Conservation (phyloP, 2,797 vertebrate species). For the Thripadectes ignobilis region DNA sequence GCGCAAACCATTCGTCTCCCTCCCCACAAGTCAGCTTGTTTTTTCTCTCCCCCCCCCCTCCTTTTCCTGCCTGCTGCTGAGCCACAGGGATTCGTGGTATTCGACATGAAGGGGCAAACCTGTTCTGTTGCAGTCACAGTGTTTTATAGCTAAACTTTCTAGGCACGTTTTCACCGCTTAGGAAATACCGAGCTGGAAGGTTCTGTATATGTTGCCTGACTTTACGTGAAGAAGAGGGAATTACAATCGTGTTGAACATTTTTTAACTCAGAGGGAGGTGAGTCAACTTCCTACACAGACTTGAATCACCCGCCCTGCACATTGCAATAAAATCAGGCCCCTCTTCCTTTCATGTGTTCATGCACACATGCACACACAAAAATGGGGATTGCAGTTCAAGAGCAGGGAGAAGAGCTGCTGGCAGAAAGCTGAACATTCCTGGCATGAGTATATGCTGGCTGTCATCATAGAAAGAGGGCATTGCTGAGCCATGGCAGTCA, state of each 20-base stretch:
- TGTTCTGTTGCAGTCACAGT: background rate
- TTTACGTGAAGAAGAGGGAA: constrained; percentile 5
- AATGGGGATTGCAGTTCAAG: background rate
- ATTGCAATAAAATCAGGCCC: background rate
- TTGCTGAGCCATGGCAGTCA: background rate
- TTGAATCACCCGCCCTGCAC: constrained; percentile 3
- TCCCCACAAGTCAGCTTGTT: background rate
- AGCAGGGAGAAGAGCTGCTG: background rate
- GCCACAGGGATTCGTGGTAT: background rate
- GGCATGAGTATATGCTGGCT: background rate
- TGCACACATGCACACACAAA: background rate
- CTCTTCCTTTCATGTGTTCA: background rate
- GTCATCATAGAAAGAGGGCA: background rate
- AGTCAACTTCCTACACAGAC: constrained; percentile 30
- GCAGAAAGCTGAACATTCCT: background rate
- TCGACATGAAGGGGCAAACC: constrained; percentile 7
- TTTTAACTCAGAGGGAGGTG: constrained; percentile 10
- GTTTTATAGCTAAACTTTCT: constrained; percentile 57
- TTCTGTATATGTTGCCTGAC: background rate
- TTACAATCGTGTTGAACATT: background rate
- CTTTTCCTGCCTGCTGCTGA: background rate
- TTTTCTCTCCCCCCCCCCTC: background rate
- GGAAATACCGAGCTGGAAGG: background rate
- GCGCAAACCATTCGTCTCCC: background rate
- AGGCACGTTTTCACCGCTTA: background rate